Base-by-base conservation (phyloP, 2,113 vertebrate genomes). In the Saimiri boliviensis region DNA sequence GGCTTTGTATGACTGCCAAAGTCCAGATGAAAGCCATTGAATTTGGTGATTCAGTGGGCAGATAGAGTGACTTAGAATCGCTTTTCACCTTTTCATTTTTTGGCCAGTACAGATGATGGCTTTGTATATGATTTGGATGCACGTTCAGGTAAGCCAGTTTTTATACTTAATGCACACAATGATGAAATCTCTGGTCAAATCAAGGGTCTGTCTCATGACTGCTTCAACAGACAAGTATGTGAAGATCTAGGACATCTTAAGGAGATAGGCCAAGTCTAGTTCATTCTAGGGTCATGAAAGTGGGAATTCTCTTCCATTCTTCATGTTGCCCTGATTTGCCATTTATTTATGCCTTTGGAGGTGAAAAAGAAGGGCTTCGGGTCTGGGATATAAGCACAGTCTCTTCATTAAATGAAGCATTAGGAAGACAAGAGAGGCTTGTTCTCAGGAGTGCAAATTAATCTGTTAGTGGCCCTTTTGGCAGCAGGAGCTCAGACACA, bases 101-200 rank as follows among this genome's bases (percentile, higher is more conserved):
- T 99, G 98, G 99, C 99, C 56, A 99, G 99, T 98, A 99, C 99
- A 63, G 99, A 99, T 8, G 99, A 99, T 2, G 99, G 99, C 54
- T 99, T 99, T 97, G 99, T 99, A 47, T 99, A 99, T 98, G 99
- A 99, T 85, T 98, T 99, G 97, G 99, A 99, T 85, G 99, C 99
- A 30, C 99, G 99, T 3, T 99, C 99, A 6, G 99, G 99, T 97
- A 99, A 99, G 97, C 99, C 99, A 0, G 91, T 99, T 68, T 99
- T 99, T 86, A 99, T 99, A 0, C 98, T 99, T 68, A 99, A 98
- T 92, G 99, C 99, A 58, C 99, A 99, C 1, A 98, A 99, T 19
- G 99, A 98, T 93, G 99, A 99, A 97, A 99, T 99, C 70, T 99
- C 99, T 96, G 99, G 99, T 99, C 99, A 99, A 81, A 98, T 99